phyloP scores from a whole-genome alignment of 2,888 invertebrate genomes.

The Falcaria lacertinaria region DNA sequence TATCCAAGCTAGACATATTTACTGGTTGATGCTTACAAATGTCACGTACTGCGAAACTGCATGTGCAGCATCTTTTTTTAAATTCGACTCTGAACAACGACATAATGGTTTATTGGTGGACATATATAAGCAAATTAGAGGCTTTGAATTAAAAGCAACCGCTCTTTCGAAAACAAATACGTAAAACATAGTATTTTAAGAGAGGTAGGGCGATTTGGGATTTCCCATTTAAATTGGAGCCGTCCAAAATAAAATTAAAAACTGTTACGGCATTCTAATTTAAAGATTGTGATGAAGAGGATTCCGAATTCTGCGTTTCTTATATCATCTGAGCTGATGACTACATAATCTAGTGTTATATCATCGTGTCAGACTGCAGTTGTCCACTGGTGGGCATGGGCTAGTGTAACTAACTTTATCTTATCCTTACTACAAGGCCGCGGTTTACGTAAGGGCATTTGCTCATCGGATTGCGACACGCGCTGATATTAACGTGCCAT shows the following conservation, averaged over 20 bases:
- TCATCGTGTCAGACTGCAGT: background rate
- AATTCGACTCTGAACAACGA: background rate
- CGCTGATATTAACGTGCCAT: background rate
- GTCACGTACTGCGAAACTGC: conserved; percentile 1
- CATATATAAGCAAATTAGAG: background rate
- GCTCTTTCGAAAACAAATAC: no score
- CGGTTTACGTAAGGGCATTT: background rate
- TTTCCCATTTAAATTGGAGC: no score
- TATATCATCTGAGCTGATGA: conserved; percentile 8
- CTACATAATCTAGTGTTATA: background rate
- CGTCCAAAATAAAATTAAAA: no score
- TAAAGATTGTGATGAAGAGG: no score
- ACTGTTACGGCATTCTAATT: no score
- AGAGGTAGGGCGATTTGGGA: no score
- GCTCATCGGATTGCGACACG: background rate
- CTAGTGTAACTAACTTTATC: background rate
- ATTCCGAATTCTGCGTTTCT: no score
- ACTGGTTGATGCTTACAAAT: conserved; percentile 1
- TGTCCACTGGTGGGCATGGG: background rate
- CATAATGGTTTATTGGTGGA: background rate
- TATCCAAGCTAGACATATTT: conserved; percentile 1
- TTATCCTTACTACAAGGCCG: background rate
- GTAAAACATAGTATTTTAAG: background rate
- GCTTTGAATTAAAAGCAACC: background rate
- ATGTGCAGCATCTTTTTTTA: background rate